These are phyloP conservation scores for Belgica antarctica DNA, from an alignment of 2,888 invertebrate genomes.

Conservation along the genomic window DNA sequence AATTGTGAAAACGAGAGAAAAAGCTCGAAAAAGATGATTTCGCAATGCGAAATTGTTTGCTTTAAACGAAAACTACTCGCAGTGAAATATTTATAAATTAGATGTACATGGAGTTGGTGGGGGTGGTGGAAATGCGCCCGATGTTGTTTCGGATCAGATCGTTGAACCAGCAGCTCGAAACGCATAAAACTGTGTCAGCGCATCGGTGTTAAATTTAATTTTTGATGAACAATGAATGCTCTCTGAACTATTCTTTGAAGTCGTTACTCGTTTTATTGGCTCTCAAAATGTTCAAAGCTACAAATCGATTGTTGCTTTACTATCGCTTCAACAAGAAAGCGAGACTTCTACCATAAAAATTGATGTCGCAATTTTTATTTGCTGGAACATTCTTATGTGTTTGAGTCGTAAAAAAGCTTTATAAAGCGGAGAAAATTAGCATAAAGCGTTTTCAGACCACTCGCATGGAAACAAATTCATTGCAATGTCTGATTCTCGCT, in stretches of 20 bases:
- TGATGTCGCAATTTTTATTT: slow-evolving; percentile 11
- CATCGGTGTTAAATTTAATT: too few species aligned
- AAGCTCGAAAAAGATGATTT: background rate
- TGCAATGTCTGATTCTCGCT: too few species aligned
- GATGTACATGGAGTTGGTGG: slow-evolving; percentile 1
- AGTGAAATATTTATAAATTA: slow-evolving; percentile 39
- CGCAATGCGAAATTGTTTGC: background rate
- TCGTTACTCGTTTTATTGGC: background rate
- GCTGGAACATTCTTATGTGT: too few species aligned
- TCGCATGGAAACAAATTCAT: too few species aligned
- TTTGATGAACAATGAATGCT: too few species aligned
- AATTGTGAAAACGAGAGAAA: slow-evolving; percentile 13
- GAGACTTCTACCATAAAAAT: background rate
- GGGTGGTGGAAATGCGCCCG: background rate
- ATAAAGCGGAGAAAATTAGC: too few species aligned
- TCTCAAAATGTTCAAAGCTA: slow-evolving; percentile 6
- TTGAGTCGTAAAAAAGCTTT: too few species aligned
- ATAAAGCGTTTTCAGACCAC: too few species aligned
- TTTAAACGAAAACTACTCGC: slow-evolving; percentile 16
- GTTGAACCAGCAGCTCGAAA: slow-evolving; percentile 6
- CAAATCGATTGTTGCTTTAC: background rate
- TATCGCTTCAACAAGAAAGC: background rate
- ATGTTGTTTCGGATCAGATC: background rate
- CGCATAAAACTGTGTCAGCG: background rate
- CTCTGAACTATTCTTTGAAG: background rate